phyloP scores from a whole-genome alignment of 2,888 invertebrate genomes.

The Pandemis cinnamomeana region DNA sequence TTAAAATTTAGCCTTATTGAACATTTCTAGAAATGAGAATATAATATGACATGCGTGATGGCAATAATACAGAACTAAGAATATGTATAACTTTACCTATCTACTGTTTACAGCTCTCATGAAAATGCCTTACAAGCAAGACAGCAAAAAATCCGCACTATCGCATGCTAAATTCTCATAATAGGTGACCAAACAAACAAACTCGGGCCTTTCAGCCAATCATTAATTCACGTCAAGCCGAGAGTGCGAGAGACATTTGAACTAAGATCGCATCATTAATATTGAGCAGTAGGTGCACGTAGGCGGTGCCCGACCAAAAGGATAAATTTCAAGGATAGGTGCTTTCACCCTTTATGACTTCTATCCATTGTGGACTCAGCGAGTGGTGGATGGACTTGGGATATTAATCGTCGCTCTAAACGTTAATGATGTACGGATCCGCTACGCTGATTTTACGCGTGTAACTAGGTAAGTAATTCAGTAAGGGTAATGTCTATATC shows the following conservation, averaged over 20 bases:
- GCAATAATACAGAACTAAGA: no score
- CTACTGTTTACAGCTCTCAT: neutral
- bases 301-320: conserved; percentile 72
- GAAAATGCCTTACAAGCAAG: neutral
- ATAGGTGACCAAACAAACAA: conserved; percentile 66
- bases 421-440: conserved; percentile 27
- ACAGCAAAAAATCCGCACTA: neutral
- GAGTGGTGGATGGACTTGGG: conserved; percentile 50
- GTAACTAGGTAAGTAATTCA: conserved; percentile 1
- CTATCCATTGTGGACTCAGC: conserved; percentile 70
- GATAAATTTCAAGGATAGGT: conserved; percentile 75
- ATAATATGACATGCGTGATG: no score
- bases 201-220: conserved; percentile 72
- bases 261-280: conserved; percentile 83
- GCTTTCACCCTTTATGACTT: conserved; percentile 80
- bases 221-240: conserved; percentile 79
- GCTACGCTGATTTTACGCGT: conserved; percentile 36
- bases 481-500: conserved; percentile 27
- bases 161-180: conserved; percentile 46
- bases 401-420: conserved; percentile 29
- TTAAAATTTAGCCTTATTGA: no score
- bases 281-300: conserved; percentile 72
- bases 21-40: no score
- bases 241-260: conserved; percentile 75
- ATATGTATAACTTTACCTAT: neutral